These are phyloP conservation scores for Drosophila mayri DNA, from an alignment of 1,140 invertebrate genomes.

Conservation along the genomic window DNA sequence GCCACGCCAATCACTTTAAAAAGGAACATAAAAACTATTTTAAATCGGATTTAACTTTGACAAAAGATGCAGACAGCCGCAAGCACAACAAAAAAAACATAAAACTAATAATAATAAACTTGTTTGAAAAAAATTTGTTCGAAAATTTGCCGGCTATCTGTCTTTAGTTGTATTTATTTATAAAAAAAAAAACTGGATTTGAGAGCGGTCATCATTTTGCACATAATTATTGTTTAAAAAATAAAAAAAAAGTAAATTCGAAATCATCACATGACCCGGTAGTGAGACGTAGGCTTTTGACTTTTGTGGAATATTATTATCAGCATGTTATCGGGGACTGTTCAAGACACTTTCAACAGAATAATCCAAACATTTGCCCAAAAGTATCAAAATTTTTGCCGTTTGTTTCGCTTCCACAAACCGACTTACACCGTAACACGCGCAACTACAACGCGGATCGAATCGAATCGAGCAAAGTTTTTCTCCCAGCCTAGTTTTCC, in stretches of 20 bases:
- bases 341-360: constrained; percentile 36
- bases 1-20: neutral
- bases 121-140: constrained; percentile 10
- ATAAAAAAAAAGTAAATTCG: neutral
- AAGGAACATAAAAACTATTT: neutral
- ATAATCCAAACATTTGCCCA: constrained; percentile 44
- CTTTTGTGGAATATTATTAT: constrained; percentile 30
- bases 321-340: constrained; percentile 41
- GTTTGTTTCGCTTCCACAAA: constrained; percentile 33
- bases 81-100: neutral
- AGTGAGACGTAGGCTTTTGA: constrained; percentile 9
- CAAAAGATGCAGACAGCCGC: neutral
- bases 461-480: constrained; percentile 19
- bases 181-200: constrained; percentile 16
- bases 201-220: neutral
- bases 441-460: neutral
- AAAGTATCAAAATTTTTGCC: constrained; percentile 43
- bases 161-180: constrained; percentile 1
- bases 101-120: constrained; percentile 1
- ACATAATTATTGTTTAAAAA: neutral
- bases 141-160: constrained; percentile 5
- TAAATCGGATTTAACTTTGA: neutral
- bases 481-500: neutral
- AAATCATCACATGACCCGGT: constrained; percentile 23
- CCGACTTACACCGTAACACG: neutral